Evolutionary conservation across 2,888 invertebrate species (phyloP).

Genomic region (Dicycla oo): DNA sequence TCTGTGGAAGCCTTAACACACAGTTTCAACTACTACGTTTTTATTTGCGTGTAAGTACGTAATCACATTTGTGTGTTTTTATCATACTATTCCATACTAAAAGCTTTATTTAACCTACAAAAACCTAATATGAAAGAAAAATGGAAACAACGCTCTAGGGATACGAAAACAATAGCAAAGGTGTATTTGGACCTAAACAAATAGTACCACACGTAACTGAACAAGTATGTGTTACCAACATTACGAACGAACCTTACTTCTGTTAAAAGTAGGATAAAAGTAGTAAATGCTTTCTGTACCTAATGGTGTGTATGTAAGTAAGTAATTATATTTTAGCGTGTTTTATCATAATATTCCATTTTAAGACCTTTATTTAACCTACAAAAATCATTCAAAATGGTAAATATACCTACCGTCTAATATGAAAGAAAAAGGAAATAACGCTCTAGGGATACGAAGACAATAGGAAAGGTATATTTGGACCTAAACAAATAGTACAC

Average conservation of each 20-base stretch:
- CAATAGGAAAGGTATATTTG: constrained; percentile 33
- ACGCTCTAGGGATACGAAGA: constrained; percentile 27
- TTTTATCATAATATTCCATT: neutral
- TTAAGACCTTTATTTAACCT: neutral
- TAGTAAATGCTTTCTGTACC: constrained; percentile 47
- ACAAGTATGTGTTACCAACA: constrained; percentile 40
- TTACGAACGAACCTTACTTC: constrained; percentile 33
- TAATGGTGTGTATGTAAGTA: too few relatives aligned
- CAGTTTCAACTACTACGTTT: too few relatives aligned
- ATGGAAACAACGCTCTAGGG: constrained; percentile 12
- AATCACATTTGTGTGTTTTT: too few relatives aligned
- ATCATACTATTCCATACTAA: too few relatives aligned
- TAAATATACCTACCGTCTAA: constrained; percentile 5
- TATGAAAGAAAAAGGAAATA: constrained; percentile 21
- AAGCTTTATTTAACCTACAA: neutral
- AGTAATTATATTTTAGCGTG: too few relatives aligned
- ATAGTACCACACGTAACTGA: constrained; percentile 32
- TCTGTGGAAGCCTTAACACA: too few relatives aligned
- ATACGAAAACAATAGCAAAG: constrained; percentile 38
- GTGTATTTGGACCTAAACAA: constrained; percentile 52
- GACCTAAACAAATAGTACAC: constrained; percentile 55
- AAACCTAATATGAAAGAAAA: constrained; percentile 20
- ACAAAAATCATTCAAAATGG: neutral
- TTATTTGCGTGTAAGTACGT: too few relatives aligned
- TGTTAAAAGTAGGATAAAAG: constrained; percentile 39